Evolutionary conservation across 2,113 vertebrate species (phyloP).

Genomic region (Scytalopus superciliaris): DNA sequence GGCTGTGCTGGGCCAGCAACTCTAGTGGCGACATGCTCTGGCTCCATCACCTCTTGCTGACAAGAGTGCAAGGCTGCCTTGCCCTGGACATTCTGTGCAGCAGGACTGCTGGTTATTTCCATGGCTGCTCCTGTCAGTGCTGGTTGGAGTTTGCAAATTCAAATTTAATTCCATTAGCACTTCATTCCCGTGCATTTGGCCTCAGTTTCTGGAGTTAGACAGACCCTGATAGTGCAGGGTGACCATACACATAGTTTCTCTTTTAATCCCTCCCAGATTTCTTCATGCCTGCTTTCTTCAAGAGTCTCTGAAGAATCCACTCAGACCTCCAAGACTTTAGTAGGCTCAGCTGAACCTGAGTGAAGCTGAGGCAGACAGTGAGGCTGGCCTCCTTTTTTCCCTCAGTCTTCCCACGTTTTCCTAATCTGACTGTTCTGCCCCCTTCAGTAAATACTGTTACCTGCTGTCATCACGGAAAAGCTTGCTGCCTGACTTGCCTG

Average conservation of each 20-base stretch:
- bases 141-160: neutral
- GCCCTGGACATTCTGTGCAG: neutral
- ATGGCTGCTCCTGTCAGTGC: neutral
- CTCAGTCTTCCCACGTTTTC: neutral
- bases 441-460: neutral
- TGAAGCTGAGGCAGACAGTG: neutral
- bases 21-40: accelerated
- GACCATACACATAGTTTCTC: neutral
- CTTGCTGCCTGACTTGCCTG: neutral
- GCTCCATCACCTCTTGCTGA: neutral
- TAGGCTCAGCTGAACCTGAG: neutral
- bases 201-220: neutral
- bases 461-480: neutral
- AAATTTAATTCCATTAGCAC: neutral
- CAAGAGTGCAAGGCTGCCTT: neutral
- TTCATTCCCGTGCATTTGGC: neutral
- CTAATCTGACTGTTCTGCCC: neutral
- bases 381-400: neutral
- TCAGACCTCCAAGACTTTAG: accelerated
- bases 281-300: neutral
- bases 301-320: neutral
- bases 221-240: neutral
- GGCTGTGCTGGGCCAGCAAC: neutral
- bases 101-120: neutral
- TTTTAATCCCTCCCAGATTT: neutral